These are phyloP conservation scores for Chionis minor DNA, from an alignment of 2,113 vertebrate species.

Conservation along the genomic window DNA sequence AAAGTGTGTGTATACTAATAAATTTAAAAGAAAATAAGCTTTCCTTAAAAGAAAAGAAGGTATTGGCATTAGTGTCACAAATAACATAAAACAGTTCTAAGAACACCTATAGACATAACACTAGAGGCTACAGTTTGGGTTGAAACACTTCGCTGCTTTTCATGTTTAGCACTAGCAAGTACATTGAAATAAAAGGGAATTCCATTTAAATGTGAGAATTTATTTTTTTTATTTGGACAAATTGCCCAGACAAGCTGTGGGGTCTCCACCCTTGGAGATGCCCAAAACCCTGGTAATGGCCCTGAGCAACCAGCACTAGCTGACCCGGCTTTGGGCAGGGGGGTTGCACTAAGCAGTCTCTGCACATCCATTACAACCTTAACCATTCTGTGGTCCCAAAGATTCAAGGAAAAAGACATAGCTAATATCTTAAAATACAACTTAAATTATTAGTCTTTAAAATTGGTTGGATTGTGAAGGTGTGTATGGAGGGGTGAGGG, in stretches of 20 bases:
- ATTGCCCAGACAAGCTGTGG: not conserved
- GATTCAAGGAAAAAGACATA: not conserved
- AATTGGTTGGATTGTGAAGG: not conserved
- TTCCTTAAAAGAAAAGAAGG: not conserved
- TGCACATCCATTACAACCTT: not conserved
- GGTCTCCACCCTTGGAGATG: not conserved
- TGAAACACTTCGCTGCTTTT: not conserved
- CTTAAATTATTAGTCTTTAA: not conserved
- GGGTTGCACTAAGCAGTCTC: not conserved
- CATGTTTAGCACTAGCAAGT: not conserved
- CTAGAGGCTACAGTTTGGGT: not conserved
- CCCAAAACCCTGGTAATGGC: rapidly evolving
- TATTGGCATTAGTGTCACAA: not conserved
- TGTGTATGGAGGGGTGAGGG: not conserved
- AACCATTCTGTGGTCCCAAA: not conserved
- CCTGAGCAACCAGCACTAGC: not conserved
- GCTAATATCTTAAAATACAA: not conserved
- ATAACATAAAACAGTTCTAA: not conserved
- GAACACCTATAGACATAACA: not conserved
- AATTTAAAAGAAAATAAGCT: not conserved
- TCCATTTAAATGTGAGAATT: not conserved
- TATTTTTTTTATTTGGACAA: not conserved
- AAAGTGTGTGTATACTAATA: not conserved
- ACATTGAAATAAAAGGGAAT: not conserved
- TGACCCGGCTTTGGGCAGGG: not conserved